phyloP scores from a whole-genome alignment of 2,797 vertebrate genomes.

The Prionace glauca region DNA sequence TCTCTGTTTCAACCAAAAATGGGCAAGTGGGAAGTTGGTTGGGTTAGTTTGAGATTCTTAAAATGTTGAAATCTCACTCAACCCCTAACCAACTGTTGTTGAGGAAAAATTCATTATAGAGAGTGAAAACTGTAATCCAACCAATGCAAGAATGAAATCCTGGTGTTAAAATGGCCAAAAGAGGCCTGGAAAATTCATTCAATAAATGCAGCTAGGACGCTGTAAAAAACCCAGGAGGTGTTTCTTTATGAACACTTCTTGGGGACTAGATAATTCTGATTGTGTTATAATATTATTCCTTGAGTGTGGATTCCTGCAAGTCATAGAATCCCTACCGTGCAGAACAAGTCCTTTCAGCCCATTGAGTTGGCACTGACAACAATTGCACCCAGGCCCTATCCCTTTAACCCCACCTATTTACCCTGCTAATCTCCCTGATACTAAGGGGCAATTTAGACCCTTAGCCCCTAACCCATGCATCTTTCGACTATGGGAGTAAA shows the following conservation, averaged over 20 bases:
- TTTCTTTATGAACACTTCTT: neutral
- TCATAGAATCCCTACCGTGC: neutral
- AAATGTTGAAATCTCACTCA: neutral
- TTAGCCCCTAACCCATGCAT: too few relatives aligned
- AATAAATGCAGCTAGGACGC: too few relatives aligned
- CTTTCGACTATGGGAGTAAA: too few relatives aligned
- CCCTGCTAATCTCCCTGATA: too few relatives aligned
- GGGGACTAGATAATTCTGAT: neutral
- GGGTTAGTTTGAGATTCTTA: neutral
- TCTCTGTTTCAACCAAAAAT: neutral
- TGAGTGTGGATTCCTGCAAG: neutral
- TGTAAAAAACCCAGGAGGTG: neutral
- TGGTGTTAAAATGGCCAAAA: neutral
- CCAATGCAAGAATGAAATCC: neutral
- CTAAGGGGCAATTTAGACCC: too few relatives aligned
- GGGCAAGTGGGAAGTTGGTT: neutral
- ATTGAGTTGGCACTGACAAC: too few relatives aligned
- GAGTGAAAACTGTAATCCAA: neutral
- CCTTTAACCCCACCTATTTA: too few relatives aligned
- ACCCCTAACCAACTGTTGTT: neutral
- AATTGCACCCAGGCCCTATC: too few relatives aligned
- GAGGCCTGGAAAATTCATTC: neutral
- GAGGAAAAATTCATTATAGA: neutral
- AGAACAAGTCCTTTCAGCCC: too few relatives aligned
- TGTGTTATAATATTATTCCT: neutral